A percentile compares a stretch with the other conserved stretches of the same genome.
Conservation (phyloP, 1,140 invertebrate species). For the Nasonia vitripennis region DNA sequence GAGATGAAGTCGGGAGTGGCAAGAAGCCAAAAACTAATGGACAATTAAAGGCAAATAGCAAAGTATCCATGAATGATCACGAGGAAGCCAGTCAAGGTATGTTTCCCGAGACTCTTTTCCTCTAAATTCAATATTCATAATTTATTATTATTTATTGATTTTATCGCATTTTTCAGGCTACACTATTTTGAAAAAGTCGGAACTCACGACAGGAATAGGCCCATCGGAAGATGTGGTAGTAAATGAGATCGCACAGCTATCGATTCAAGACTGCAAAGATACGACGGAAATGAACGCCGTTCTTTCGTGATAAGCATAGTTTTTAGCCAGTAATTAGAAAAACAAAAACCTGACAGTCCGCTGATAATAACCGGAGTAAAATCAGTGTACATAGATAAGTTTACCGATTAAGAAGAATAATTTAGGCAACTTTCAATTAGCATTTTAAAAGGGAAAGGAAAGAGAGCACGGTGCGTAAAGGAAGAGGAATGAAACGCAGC, state of each 20-base stretch:
- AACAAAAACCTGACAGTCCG: conserved; percentile 47
- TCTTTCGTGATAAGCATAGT: conserved; percentile 67
- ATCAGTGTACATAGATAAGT: conserved; percentile 66
- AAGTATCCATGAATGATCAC: conserved; percentile 54
- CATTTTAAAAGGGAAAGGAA: conserved; percentile 31
- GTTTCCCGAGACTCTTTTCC: not conserved
- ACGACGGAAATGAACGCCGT: conserved; percentile 61
- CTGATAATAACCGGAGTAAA: conserved; percentile 52
- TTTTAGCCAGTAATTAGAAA: conserved; percentile 49
- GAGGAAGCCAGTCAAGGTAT: conserved; percentile 55
- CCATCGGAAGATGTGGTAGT: conserved; percentile 59
- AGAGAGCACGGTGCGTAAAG: conserved; percentile 33
- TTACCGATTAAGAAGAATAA: conserved; percentile 56
- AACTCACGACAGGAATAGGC: conserved; percentile 32
- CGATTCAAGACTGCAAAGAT: conserved; percentile 69
- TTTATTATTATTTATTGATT: not conserved
- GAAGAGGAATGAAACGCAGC: conserved; percentile 31
- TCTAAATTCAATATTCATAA: not conserved
- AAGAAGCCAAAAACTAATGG: conserved; percentile 61
- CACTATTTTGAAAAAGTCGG: conserved; percentile 66
- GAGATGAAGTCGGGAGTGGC: conserved; percentile 52
- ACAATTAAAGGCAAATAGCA: conserved; percentile 56
- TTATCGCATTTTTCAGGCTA: conserved; percentile 53
- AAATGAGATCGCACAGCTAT: conserved; percentile 64
- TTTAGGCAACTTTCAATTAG: conserved; percentile 44